Base-by-base conservation (phyloP, 2,113 vertebrate species). In the Fulmarus glacialis region DNA sequence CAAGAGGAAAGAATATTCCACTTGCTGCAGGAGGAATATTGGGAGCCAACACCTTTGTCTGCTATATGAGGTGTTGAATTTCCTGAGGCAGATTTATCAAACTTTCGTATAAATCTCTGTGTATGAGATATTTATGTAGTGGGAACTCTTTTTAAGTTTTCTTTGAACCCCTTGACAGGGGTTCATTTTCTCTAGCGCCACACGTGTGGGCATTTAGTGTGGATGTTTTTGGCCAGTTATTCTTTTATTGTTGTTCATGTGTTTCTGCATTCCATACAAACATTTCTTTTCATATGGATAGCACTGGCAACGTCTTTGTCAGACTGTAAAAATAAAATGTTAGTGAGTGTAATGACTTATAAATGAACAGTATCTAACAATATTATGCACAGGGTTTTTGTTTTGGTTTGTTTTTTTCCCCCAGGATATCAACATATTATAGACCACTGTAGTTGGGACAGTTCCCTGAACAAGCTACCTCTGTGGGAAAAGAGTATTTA, bases 401-500 rank as follows among this genome's bases (percentile, higher is more conserved):
- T 40, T 43, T 48, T 30, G 12, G 3, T 22, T 53, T 70, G 2
- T 2, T 20, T 62, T 88, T 87, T 12, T 22, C 27, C 13, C 19
- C 11, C 11, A 18, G 45, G 29, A 17, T 81, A 68, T 12, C 23
- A 63, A 32, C 5, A 8, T 70, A 6, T 22, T 67, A 20, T 10
- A 77, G 34, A 68, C 26, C 5, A 9, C 48, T 81, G 23, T 77
- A 73, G 38, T 24, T 82, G 79, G 43, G 63, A 77, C 24, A 71
- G 81, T 95, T 97, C 63, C 48, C 52, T 43, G 75, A 83, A 53
- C 42, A 0, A 43, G 40, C 89, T 93, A 75, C 47, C 58, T 95
- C 43, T 77, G 53, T 95, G 79, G 20, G 19, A 94, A 96, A 90
- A 89, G 30, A 68, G 18, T 91, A 91, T 97, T 97, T 97, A 94